These are phyloP conservation scores for Battus philenor DNA, from an alignment of 1,140 invertebrate genomes.

Conservation along the genomic window DNA sequence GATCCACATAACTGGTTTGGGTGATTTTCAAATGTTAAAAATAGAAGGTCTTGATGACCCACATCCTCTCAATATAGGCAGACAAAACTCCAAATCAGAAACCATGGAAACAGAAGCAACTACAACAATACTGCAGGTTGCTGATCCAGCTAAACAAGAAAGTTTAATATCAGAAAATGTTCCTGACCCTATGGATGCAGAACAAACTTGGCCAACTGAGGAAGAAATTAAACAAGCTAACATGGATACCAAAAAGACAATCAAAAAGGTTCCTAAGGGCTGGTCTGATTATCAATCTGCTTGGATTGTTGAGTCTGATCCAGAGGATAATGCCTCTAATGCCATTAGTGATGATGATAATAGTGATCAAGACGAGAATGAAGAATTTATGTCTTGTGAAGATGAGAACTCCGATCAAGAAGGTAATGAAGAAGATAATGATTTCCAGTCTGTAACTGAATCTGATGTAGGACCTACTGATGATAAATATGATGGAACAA, in stretches of 20 bases:
- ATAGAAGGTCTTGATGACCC: constrained; percentile 88
- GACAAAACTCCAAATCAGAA: constrained; percentile 50
- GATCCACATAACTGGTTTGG: constrained; percentile 92
- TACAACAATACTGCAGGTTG: constrained; percentile 78
- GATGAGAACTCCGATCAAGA: constrained; percentile 79
- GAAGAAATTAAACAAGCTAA: constrained; percentile 89
- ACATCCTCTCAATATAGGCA: constrained; percentile 79
- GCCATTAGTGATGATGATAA: constrained; percentile 50
- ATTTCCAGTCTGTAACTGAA: constrained; percentile 82
- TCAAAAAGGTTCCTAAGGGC: constrained; percentile 93
- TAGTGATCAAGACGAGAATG: constrained; percentile 49
- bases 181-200: constrained; percentile 93
- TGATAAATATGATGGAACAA: constrained; percentile 82
- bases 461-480: constrained; percentile 79
- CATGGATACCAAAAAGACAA: constrained; percentile 80
- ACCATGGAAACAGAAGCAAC: constrained; percentile 55
- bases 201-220: constrained; percentile 97
- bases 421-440: constrained; percentile 77
- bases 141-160: constrained; percentile 85
- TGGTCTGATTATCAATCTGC: constrained; percentile 97
- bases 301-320: constrained; percentile 87
- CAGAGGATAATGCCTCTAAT: constrained; percentile 62
- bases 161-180: constrained; percentile 87
- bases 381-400: constrained; percentile 80
- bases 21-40: constrained; percentile 92